These are phyloP conservation scores for Silurus asotus DNA, from an alignment of 2,113 vertebrate genomes.

Conservation along the genomic window DNA sequence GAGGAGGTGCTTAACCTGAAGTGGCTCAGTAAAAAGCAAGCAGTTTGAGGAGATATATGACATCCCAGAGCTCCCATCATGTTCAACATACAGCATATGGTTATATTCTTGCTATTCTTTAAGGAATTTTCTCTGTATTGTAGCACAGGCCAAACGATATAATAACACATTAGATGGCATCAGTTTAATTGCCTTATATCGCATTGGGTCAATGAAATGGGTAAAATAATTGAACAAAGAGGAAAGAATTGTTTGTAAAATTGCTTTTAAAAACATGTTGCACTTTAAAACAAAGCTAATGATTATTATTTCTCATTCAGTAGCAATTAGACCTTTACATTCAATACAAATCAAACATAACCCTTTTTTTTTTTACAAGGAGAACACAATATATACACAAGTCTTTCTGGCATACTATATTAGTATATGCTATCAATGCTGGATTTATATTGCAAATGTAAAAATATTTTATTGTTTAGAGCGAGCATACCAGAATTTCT, in stretches of 20 bases:
- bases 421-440: not conserved
- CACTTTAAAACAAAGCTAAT: not conserved
- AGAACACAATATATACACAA: not conserved
- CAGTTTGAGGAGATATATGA: slow-evolving; percentile 70
- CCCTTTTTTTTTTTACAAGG: not conserved
- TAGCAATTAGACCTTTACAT: not conserved
- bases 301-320: not conserved
- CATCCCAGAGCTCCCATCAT: slow-evolving; percentile 60
- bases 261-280: not conserved
- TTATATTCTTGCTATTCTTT: slow-evolving; percentile 67
- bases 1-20: slow-evolving; percentile 73
- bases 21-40: slow-evolving; percentile 79
- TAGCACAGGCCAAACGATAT: slow-evolving; percentile 39
- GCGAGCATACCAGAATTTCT: not conserved
- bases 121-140: slow-evolving; percentile 59
- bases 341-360: not conserved
- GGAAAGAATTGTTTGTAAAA: not conserved
- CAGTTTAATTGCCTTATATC: not conserved
- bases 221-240: not conserved
- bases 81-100: slow-evolving; percentile 52
- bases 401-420: not conserved
- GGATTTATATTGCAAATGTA: not conserved
- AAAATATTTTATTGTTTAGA: not conserved
- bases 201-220: slow-evolving; percentile 4
- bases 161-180: slow-evolving; percentile 15